Base-by-base conservation (phyloP, 2,888 invertebrate species). In the Andricus quercusramuli region DNA sequence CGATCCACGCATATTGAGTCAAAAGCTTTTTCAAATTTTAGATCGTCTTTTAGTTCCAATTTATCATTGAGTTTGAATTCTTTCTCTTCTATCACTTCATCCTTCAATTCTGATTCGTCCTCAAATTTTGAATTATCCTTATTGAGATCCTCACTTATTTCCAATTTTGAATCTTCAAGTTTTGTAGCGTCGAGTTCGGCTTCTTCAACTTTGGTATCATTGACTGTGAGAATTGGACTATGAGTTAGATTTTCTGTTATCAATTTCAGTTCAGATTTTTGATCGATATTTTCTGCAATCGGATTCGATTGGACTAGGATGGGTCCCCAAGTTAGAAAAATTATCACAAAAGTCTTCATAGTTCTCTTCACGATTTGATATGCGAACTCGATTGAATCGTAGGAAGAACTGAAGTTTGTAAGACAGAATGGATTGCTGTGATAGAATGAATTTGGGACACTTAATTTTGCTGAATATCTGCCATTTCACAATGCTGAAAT, bases 341-440 rank as follows among this genome's bases (percentile, higher is more conserved):
- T 11, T 56, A 51, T 15, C 32, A 74, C 51, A 37, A 74, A 32
- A 32, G 22, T 15, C 74, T 74, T 56, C 74, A 74, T 74, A 37
- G 56, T 74, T 74, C 64, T 64, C 25, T 5, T 64, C 17, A 6
- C 56, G 56, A 74, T 56, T 56, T 56, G 32, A 29, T 37, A 32
- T 74, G 74, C 56, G 74, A 74, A 74, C 74, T 74, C 56, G n/a
- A 32, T 74, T 32, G 74, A 74, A 74, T 74, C 56, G 74, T 59
- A 11, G 32, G 15, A 74, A 56, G 56, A 74, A 74, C 74, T 74
- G 74, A 56, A n/a, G 32, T 15, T 17, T 56, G n/a, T 13, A 15
- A 74, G 56, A n/a, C 32, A 25, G 29, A 32, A 51, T 37, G 11
- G n/a, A 32, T 32, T 56, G 32, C 37, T 59, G 13, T 74, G 20